Percentiles rank a stretch among this genome's conserved stretches.
phyloP scores from a whole-genome alignment of 2,113 vertebrate genomes.

The Delphinus delphis region DNA sequence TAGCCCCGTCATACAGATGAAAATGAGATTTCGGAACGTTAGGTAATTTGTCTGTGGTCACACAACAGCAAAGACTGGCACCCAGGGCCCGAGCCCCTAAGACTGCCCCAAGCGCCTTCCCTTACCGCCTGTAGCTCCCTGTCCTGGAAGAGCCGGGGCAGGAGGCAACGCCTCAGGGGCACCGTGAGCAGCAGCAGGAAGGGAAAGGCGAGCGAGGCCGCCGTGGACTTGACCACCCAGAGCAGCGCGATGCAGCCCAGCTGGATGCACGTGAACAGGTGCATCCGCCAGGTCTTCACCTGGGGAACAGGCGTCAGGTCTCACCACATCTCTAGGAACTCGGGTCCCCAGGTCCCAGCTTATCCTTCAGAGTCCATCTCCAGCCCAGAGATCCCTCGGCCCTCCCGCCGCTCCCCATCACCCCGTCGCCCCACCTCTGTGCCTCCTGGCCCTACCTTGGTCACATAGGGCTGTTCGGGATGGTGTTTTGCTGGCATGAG shows the following conservation, averaged over 20 bases:
- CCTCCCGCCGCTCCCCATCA: background rate
- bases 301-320: slow-evolving; percentile 65
- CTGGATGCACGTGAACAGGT: slow-evolving; percentile 97
- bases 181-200: slow-evolving; percentile 99
- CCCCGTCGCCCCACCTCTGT: background rate
- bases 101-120: background rate
- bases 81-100: background rate
- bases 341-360: background rate
- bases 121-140: slow-evolving; percentile 96
- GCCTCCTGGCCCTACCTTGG: slow-evolving; percentile 87
- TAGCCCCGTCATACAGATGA: background rate
- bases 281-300: slow-evolving; percentile 99
- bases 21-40: background rate
- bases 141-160: slow-evolving; percentile 95
- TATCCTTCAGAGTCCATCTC: background rate
- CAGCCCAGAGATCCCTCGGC: background rate
- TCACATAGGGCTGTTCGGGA: slow-evolving; percentile 96
- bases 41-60: background rate
- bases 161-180: slow-evolving; percentile 92
- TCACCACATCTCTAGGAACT: background rate
- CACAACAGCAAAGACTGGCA: background rate
- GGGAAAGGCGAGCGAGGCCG: slow-evolving; percentile 95
- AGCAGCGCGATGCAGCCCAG: slow-evolving; percentile 93
- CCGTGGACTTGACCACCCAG: slow-evolving; percentile 97
- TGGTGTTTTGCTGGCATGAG: slow-evolving; percentile 98